Base-by-base conservation (phyloP, 1,140 invertebrate genomes). In the Homarus americanus region DNA sequence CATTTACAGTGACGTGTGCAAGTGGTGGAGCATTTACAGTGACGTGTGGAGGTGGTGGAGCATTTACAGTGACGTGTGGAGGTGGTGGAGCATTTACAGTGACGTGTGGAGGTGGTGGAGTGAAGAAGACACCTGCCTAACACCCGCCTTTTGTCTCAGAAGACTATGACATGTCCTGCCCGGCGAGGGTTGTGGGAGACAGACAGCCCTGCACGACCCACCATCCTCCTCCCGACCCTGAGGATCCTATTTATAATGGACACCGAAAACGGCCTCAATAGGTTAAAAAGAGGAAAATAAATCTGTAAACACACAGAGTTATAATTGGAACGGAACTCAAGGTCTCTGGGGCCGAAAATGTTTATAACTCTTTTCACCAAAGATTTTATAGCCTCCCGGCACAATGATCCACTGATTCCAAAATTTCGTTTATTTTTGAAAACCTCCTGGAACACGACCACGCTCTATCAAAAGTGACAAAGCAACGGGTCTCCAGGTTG, bases 291-390 rank as follows among this genome's bases (percentile, higher is more conserved):
- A n/a, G n/a, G n/a, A n/a, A n/a, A n/a, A n/a, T n/a, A 72, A 82
- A 41, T 89, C 78, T 89, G 87, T 89, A 89, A 89, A 89, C 87
- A 89, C 79, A 82, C 76, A 73, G 78, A 89, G 76, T 73, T 89
- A 89, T 89, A 89, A 89, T 89, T 89, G 87, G 78, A 58, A 89
- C 76, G 76, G 36, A 44, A 34, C 49, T 36, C 40, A 40, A 34
- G 87, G 58, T 20, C n/a, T 38, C 38, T 28, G 78, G 28, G 63
- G 76, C 36, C 36, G 36, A 82, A 72, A 73, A 82, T 72, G 87
- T 89, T 89, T 80, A 89, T 89, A 89, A 72, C 78, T 89, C 78
- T 72, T 73, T 85, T 73, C 58, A 34, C 34, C 87, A 89, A 89
- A 72, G 78, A 44, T 36, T 89, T 89, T 89, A 89, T 89, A 53